Evolutionary conservation across 2,797 vertebrate genomes (phyloP), one percentile per base, ranked within the genome.

Genomic region (Cephalopachus bancanus): DNA sequence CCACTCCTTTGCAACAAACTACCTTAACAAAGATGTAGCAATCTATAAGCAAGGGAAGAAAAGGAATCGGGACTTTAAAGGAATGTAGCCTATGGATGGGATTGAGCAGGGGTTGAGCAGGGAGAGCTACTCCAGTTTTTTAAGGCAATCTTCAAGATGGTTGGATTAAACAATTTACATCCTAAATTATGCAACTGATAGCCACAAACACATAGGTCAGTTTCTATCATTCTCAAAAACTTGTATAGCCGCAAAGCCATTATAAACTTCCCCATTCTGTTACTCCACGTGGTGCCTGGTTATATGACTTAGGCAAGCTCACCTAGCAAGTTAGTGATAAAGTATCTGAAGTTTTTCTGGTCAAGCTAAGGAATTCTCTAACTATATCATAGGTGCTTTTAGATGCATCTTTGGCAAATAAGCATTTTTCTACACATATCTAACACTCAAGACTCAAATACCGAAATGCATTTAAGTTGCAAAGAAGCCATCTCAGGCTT

Each of bases 361-460:
- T 37, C 94, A 86, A 72, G 24, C 28, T 89, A 91, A 93, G 20
- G 49, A 89, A 93, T 92, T 85, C 53, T 93, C 74, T 93, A 83
- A 67, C 33, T 49, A 22, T 51, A 62, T 33, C 57, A 33, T 24
- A 71, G 55, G 16, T 59, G 26, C 15, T 83, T 94, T 74, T 30
- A 55, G 37, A 37, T 4, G 51, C 10, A 20, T 44, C 17, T 3
- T 85, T 87, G 89, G 9, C 55, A 89, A 95, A 67, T 91, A 67
- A 86, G 7, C 33, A 53, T 76, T 91, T 75, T 83, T 26, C 78
- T 53, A 2, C 44, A 8, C 93, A 33, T 94, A 91, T 76, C 84
- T 62, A 57, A 93, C 75, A 93, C 49, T n/a, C 16, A 86, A 91
- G 60, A 60, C 22, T 65, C 85, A 84, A 93, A 69, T 11, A 67